A percentile compares a stretch with the other conserved stretches of the same genome.
Evolutionary conservation across 2,113 vertebrate genomes (phyloP).

Genomic region (Toxostoma redivivum): DNA sequence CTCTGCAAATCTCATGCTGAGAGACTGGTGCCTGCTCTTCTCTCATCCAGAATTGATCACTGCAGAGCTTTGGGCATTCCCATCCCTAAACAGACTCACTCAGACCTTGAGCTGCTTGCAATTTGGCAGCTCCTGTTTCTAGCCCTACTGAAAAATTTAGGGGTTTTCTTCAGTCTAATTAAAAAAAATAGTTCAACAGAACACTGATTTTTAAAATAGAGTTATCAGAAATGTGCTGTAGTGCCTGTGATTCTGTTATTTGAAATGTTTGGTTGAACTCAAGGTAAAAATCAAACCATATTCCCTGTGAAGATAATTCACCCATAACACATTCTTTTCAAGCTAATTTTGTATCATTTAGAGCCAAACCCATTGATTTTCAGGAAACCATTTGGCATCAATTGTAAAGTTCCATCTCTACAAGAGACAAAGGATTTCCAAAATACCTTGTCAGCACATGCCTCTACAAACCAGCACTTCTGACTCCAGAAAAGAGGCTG

Average conservation of each 20-base stretch:
- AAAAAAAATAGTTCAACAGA: neutral
- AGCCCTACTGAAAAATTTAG: conserved; percentile 35
- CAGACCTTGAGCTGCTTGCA: neutral
- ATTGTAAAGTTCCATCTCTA: neutral
- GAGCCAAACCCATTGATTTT: neutral
- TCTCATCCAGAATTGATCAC: conserved; percentile 64
- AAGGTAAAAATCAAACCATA: neutral
- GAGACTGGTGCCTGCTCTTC: conserved; percentile 25
- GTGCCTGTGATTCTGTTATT: neutral
- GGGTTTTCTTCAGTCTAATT: conserved; percentile 13
- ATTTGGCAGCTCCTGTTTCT: conserved; percentile 21
- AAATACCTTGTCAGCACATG: neutral
- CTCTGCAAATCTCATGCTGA: neutral
- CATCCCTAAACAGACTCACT: neutral
- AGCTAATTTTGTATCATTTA: neutral
- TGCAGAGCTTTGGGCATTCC: conserved; percentile 39
- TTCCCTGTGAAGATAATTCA: neutral
- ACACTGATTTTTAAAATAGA: neutral
- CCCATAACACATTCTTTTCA: neutral
- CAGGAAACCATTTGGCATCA: neutral
- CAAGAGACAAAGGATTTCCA: neutral
- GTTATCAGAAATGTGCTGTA: neutral
- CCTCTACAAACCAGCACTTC: neutral
- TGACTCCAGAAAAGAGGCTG: neutral
- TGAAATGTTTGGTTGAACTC: neutral